phyloP scores from a whole-genome alignment of 2,797 vertebrate species.

The Macropus fuliginosus region DNA sequence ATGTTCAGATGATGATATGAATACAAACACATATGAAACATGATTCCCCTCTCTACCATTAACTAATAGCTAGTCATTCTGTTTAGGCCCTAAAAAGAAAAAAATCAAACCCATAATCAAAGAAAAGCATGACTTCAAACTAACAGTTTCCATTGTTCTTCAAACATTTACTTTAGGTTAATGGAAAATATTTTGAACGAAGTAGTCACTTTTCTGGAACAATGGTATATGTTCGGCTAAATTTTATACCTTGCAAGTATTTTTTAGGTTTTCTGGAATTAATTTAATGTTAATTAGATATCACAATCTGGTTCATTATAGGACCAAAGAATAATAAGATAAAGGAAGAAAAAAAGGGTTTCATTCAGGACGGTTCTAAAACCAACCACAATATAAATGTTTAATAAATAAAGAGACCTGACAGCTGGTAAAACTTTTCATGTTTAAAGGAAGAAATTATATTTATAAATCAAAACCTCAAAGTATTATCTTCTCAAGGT shows the following conservation, averaged over 20 bases:
- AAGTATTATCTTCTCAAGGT: background rate
- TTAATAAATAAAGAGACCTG: conserved; percentile 34
- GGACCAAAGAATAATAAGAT: conserved; percentile 45
- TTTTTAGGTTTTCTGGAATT: conserved; percentile 42
- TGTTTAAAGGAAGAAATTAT: background rate
- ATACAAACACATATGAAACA: conserved; percentile 42
- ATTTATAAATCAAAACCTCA: conserved; percentile 30
- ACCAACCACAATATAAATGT: conserved; percentile 33
- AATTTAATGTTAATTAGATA: conserved; percentile 16
- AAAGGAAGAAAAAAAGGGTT: background rate
- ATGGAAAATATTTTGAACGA: conserved; percentile 1
- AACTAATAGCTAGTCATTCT: background rate
- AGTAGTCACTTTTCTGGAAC: conserved; percentile 15
- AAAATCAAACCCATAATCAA: conserved; percentile 28
- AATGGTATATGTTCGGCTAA: conserved; percentile 40
- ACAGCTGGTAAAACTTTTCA: conserved; percentile 48
- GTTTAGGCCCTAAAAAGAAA: conserved; percentile 34
- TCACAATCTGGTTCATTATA: conserved; percentile 35
- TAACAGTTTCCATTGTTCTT: conserved; percentile 17
- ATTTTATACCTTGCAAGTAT: conserved; percentile 6
- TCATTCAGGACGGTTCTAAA: background rate
- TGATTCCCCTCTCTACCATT: background rate
- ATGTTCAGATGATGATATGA: conserved; percentile 63
- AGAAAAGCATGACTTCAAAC: conserved; percentile 19
- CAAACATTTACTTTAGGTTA: background rate